Evolutionary conservation across 2,113 vertebrate species (phyloP), one percentile per base, ranked within the genome.

Genomic region (Salvelinus alpinus): DNA sequence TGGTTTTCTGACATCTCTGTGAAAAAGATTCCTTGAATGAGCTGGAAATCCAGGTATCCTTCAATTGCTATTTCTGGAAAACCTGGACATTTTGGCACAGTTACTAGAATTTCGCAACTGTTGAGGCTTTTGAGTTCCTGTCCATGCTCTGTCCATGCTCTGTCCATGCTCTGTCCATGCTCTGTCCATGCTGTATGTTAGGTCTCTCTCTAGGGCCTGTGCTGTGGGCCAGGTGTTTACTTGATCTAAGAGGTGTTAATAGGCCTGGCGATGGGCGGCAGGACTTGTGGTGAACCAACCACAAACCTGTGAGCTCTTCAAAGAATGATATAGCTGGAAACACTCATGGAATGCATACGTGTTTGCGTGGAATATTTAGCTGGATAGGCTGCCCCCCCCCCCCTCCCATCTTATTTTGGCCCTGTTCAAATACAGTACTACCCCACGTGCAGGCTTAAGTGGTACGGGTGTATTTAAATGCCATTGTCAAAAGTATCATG

Each of bases 281-380:
- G n/a, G 12, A n/a, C 13, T 11, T 22, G 73, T 18, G 38, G 29
- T 54, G 13, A 54, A 54, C 51, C 16, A 54, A 54, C 51, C 51
- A 54, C 80, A 11, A 79, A 74, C 62, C 44, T 47, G 2, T 8
- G 18, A 76, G 67, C 24, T 44, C n/a, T 73, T 54, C 14, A 14
- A 75, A 6, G 20, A 70, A 31, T 62, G 51, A 22, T 11, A 13
- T 38, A 59, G 24, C 62, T 54, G 13, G 44, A 44, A 44, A 1
- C 9, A 44, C 38, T 44, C 38, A 44, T 8, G 34, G 34, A 38
- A 77, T 85, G 80, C 69, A 65, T 76, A 67, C 48, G 72, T 71
- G 75, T 83, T 76, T 59, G 72, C 22, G 38, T 51, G n/a, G 60
- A 81, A 62, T 72, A 7, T 25, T 1, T 74, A 9, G 34, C 5